Evolutionary conservation across 2,797 vertebrate species (phyloP).

Genomic region (Nannoperca obscura): DNA sequence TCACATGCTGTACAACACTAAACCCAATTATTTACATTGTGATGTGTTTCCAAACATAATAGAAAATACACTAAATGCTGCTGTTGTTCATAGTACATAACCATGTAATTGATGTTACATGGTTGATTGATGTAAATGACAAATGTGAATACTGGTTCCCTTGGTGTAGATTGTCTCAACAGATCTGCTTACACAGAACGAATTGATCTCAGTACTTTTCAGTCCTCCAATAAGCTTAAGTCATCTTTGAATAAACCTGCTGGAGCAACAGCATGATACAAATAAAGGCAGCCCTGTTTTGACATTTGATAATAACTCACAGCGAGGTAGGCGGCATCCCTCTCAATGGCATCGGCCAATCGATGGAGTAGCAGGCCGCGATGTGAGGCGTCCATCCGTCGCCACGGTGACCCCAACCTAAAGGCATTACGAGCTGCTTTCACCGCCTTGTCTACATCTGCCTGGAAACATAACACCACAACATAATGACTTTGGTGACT

Average conservation of each 20-base stretch:
- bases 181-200: too few species aligned
- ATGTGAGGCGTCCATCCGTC: constrained; percentile 93
- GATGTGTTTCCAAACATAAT: background rate
- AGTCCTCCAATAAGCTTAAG: too few species aligned
- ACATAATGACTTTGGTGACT: background rate
- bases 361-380: constrained; percentile 90
- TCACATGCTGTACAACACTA: background rate
- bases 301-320: constrained; percentile 79
- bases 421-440: constrained; percentile 92
- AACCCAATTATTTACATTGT: background rate
- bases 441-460: constrained; percentile 93
- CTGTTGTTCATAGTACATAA: background rate
- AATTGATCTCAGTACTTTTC: too few species aligned
- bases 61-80: background rate
- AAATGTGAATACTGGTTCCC: too few species aligned
- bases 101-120: too few species aligned
- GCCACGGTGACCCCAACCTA: constrained; percentile 93
- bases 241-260: background rate
- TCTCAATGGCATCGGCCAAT: constrained; percentile 93
- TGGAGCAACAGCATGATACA: background rate
- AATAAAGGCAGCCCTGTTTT: background rate
- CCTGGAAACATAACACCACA: constrained; percentile 78
- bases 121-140: too few species aligned
- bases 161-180: too few species aligned
- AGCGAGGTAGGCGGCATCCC: constrained; percentile 92